phyloP scores from a whole-genome alignment of 2,888 invertebrate genomes.

The Pyrocoelia pectoralis region DNA sequence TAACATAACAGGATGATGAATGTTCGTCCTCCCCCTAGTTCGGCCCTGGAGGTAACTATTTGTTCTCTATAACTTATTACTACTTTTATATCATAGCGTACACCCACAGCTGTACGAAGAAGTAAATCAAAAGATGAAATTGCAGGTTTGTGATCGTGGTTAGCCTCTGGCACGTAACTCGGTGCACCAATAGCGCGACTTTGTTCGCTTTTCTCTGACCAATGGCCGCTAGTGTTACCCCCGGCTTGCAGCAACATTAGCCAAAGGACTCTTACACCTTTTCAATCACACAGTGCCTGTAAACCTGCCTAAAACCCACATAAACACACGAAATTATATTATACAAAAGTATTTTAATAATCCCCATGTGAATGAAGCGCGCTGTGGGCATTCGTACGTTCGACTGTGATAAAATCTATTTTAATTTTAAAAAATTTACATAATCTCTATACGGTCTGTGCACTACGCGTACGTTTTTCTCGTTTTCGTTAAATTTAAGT shows the following conservation, averaged over 20 bases:
- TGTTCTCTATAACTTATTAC: slow-evolving; percentile 46
- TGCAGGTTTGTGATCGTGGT: slow-evolving; percentile 57
- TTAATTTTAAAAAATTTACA: slow-evolving; percentile 2
- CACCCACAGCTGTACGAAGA: slow-evolving; percentile 51
- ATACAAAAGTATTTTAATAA: slow-evolving; percentile 36
- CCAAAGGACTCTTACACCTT: slow-evolving; percentile 54
- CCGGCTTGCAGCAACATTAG: slow-evolving; percentile 55
- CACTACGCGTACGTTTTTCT: neutral
- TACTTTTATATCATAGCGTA: slow-evolving; percentile 41
- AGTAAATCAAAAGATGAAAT: slow-evolving; percentile 59
- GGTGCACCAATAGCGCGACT: slow-evolving; percentile 58
- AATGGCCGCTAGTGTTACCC: slow-evolving; percentile 60
- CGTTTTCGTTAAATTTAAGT: slow-evolving; percentile 8
- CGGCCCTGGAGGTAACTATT: slow-evolving; percentile 47
- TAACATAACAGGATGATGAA: slow-evolving; percentile 41
- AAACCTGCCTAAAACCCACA: slow-evolving; percentile 54
- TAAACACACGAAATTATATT: slow-evolving; percentile 22
- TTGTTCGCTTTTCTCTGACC: slow-evolving; percentile 54
- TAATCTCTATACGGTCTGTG: neutral
- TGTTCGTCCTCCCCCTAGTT: slow-evolving; percentile 45
- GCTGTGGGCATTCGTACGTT: slow-evolving; percentile 26
- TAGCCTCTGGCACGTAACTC: slow-evolving; percentile 56
- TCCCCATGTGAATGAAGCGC: slow-evolving; percentile 20
- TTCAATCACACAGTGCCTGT: slow-evolving; percentile 53
- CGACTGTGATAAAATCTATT: slow-evolving; percentile 33